A percentile compares a stretch with the other conserved stretches of the same genome.
phyloP scores from a whole-genome alignment of 2,888 invertebrate genomes.

The Arge pagana region DNA sequence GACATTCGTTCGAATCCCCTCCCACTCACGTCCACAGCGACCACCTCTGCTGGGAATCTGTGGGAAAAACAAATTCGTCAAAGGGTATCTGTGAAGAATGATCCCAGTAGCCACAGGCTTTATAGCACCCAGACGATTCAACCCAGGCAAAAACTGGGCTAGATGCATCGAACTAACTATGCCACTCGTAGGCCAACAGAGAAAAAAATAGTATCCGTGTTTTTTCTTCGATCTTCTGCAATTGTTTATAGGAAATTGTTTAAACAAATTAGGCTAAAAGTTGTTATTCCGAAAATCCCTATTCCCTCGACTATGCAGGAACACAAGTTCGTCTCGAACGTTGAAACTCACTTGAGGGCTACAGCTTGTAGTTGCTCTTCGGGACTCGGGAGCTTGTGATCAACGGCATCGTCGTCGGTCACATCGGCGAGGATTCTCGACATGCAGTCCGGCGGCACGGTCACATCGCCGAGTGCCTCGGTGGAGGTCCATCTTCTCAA shows the following conservation, averaged over 20 bases:
- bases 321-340: neutral
- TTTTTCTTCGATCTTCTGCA: too few species aligned
- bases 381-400: slow-evolving; percentile 85
- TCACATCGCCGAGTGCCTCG: slow-evolving; percentile 81
- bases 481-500: slow-evolving; percentile 84
- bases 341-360: slow-evolving; percentile 73
- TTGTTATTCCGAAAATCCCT: too few species aligned
- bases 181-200: too few species aligned
- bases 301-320: neutral
- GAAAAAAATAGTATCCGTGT: too few species aligned
- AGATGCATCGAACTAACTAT: too few species aligned
- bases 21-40: slow-evolving; percentile 88
- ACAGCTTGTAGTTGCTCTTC: slow-evolving; percentile 84
- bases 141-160: too few species aligned
- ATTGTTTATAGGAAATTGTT: too few species aligned
- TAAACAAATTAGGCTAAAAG: too few species aligned
- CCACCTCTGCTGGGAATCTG: slow-evolving; percentile 86
- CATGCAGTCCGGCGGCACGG: slow-evolving; percentile 77
- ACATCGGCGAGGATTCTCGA: slow-evolving; percentile 67
- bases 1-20: slow-evolving; percentile 89
- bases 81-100: too few species aligned
- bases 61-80: too few species aligned
- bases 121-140: too few species aligned
- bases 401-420: slow-evolving; percentile 72
- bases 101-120: too few species aligned